Evolutionary conservation across 2,888 invertebrate species (phyloP), one percentile per base, ranked within the genome.

Genomic region (Belgica antarctica): DNA sequence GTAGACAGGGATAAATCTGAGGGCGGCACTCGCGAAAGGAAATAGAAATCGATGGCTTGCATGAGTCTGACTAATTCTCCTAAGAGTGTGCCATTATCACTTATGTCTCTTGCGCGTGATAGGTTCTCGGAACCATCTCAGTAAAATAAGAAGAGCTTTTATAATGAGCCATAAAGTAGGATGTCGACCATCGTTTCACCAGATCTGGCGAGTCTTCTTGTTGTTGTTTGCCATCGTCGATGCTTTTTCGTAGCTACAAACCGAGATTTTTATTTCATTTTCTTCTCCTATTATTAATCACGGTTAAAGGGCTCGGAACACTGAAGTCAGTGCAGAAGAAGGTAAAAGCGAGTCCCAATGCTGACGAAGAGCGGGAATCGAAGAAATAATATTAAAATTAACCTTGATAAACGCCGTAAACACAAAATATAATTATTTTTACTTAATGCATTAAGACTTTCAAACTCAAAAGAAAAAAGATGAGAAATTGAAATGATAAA

Each of bases 401-500:
- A 68, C 68, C 68, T 68, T 68, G 68, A 68, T 68, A 46, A 22
- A 66, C 28, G 47, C 65, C 65, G n/a, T 47, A 66, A 47, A 66
- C 65, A 68, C 68, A 68, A 68, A 68, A 68, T 66, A 66, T 66
- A 66, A 66, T 66, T 66, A 66, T 66, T 66, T 47, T 66, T n/a
- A 10, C 15, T 34, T 28, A 36, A 17, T 62, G 27, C 62, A 28
- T 28, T 31, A 62, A 62, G 15, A 31, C 19, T 25, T 25, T 68
- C 19, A 52, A 57, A 27, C 31, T 31, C 31, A 57, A 68, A 68
- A 22, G 22, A 12, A 10, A 62, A 31, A 62, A 34, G n/a, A 41
- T 41, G 57, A 57, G 28, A 66, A 34, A 66, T 47, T 25, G 17
- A 66, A 66, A 28, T 47, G 68, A 68, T 68, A 57, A 65, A 46